Evolutionary conservation across 2,113 vertebrate genomes (phyloP).

Genomic region (Phyllopteryx taeniolatus): DNA sequence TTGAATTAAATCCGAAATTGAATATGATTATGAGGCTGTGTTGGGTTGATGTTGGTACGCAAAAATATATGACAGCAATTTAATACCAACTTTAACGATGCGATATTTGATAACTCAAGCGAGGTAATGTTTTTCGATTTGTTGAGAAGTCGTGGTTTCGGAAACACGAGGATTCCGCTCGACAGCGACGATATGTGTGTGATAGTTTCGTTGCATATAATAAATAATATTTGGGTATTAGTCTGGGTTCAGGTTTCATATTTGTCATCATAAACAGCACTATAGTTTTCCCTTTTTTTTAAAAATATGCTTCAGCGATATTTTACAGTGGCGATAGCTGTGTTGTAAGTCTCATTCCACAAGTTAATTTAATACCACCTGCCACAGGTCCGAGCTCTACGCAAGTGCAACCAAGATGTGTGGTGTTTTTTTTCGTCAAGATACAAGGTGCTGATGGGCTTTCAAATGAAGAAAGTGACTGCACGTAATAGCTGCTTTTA

Average conservation of each 20-base stretch:
- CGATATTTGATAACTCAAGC: no score
- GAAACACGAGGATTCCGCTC: background rate
- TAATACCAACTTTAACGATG: no score
- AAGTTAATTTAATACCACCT: background rate
- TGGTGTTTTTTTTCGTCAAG: background rate
- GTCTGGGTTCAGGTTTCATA: background rate
- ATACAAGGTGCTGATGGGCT: background rate
- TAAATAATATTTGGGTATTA: background rate
- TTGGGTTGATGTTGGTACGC: no score
- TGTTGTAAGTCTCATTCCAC: background rate
- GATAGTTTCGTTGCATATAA: background rate
- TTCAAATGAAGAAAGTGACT: slow-evolving; percentile 3
- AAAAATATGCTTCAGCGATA: background rate
- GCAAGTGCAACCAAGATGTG: background rate
- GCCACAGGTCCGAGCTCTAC: slow-evolving; percentile 15
- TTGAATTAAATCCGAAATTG: no score
- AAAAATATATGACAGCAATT: no score
- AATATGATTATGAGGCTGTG: no score
- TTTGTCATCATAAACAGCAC: background rate
- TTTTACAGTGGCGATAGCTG: background rate
- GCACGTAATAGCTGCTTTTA: background rate
- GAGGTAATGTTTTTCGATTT: background rate
- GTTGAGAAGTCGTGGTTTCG: background rate
- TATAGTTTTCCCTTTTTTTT: background rate
- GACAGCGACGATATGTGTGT: no score